Evolutionary conservation across 2,888 invertebrate species (phyloP), one percentile per base, ranked within the genome.

Genomic region (Cinara cedri): DNA sequence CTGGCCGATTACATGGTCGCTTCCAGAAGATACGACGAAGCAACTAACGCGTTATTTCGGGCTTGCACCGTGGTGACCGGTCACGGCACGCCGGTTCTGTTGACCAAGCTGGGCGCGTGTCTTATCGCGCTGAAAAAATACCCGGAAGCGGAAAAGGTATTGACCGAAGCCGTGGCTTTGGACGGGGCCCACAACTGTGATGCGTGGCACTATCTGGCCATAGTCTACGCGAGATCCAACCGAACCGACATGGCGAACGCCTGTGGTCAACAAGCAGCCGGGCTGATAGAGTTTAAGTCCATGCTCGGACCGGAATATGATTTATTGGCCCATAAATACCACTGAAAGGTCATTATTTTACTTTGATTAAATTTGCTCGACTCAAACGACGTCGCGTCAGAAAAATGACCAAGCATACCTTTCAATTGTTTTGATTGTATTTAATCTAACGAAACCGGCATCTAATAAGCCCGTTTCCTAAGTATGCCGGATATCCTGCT

Each of bases 71-170:
- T 55, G 24, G 24, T 34, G 34, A 34, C 34, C 34, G 34, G 34
- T 6, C 34, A 10, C 10, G 10, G 14, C 2, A 55, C 26, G 8
- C 75, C 75, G 14, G 54, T 14, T 10, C 44, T 75, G 14, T 14
- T 66, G 55, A 51, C 4, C 13, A 55, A 9, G 6, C 6, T 75
- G 24, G 75, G 21, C 16, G 55, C 44, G 13, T 51, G 75, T 4
- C 54, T 75, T 0, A 2, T 57, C 19, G 24, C n/a, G 24, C 24
- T 66, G 1, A 13, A 57, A 3, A 11, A n/a, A 21, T 16, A n/a
- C 16, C 8, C 9, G 1, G 65, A 65, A n/a, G 75, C 75, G 14
- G 75, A 75, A 24, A 55, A 44, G 19, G 11, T 55, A 10, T 26
- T 75, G 1, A 13, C 46, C 24, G 55, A 42, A 0, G 75, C 46